Conservation (phyloP, 2,888 invertebrate species). For the Diloba caeruleocephala region DNA sequence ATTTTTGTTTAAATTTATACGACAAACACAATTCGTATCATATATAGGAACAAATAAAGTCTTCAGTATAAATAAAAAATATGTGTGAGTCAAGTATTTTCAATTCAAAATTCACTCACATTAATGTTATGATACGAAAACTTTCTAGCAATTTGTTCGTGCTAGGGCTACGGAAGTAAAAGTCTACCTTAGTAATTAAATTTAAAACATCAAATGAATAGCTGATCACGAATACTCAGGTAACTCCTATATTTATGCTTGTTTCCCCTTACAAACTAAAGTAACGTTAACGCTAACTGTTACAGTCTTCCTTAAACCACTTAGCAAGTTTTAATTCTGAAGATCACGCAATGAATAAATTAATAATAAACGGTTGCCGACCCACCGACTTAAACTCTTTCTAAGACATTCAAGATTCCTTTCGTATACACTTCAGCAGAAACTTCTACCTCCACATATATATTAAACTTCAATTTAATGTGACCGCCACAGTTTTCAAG, state of each 20-base stretch:
- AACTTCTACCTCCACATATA: constrained; percentile 36
- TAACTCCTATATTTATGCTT: constrained; percentile 3
- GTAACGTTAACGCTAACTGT: constrained; percentile 16
- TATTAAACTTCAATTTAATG: constrained; percentile 38
- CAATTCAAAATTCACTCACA: too few relatives aligned
- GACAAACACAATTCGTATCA: too few relatives aligned
- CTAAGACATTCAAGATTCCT: constrained; percentile 31
- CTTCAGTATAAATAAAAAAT: too few relatives aligned
- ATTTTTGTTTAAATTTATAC: too few relatives aligned
- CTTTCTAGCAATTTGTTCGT: too few relatives aligned
- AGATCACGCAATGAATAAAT: constrained; percentile 45
- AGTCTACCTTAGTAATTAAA: too few relatives aligned
- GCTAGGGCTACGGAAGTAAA: too few relatives aligned
- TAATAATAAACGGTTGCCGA: constrained; percentile 34
- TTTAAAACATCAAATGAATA: too few relatives aligned
- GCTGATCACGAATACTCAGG: too few relatives aligned
- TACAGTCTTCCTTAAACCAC: constrained; percentile 32
- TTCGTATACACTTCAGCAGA: constrained; percentile 22
- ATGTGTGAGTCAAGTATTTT: too few relatives aligned
- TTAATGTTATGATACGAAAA: too few relatives aligned
- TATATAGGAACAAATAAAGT: too few relatives aligned
- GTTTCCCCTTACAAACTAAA: constrained; percentile 17
- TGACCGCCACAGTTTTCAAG: constrained; percentile 30
- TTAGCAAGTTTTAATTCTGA: constrained; percentile 49
- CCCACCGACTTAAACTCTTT: constrained; percentile 20